Conservation (phyloP, 2,888 invertebrate species). For the Rotaria socialis region DNA sequence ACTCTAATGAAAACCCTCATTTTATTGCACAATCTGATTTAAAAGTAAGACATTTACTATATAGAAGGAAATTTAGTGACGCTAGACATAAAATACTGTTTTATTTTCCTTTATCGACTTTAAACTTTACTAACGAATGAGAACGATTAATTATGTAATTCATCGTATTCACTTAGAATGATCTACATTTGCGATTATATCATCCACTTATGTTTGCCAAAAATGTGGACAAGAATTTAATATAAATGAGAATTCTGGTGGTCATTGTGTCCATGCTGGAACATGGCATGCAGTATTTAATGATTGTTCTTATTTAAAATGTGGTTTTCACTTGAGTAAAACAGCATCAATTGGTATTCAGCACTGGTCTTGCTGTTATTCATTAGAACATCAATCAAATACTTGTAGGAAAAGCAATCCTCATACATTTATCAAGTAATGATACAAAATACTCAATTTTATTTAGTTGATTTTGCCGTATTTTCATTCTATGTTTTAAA, state of each 20-base stretch:
- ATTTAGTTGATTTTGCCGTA: neutral
- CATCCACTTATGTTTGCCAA: neutral
- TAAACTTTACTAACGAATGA: too few relatives aligned
- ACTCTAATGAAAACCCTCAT: neutral
- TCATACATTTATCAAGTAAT: neutral
- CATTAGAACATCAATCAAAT: neutral
- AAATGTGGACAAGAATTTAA: neutral
- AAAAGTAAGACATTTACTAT: neutral
- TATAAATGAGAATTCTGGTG: neutral
- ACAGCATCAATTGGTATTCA: neutral
- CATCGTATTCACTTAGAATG: neutral
- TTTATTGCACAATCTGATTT: neutral
- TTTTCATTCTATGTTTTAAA: too few relatives aligned
- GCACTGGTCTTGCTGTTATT: neutral
- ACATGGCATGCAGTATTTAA: neutral
- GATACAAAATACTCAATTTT: neutral
- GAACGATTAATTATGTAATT: too few relatives aligned
- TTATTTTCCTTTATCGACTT: too few relatives aligned
- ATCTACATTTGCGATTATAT: neutral
- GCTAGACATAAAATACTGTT: too few relatives aligned
- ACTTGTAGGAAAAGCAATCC: neutral
- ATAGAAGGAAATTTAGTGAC: too few relatives aligned
- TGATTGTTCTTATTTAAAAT: slow-evolving; percentile 18
- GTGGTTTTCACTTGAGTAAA: neutral
- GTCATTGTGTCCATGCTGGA: neutral